A percentile compares a stretch with the other conserved stretches of the same genome.
phyloP scores from a whole-genome alignment of 2,888 invertebrate species.

The Lasioglossum malachurum region DNA sequence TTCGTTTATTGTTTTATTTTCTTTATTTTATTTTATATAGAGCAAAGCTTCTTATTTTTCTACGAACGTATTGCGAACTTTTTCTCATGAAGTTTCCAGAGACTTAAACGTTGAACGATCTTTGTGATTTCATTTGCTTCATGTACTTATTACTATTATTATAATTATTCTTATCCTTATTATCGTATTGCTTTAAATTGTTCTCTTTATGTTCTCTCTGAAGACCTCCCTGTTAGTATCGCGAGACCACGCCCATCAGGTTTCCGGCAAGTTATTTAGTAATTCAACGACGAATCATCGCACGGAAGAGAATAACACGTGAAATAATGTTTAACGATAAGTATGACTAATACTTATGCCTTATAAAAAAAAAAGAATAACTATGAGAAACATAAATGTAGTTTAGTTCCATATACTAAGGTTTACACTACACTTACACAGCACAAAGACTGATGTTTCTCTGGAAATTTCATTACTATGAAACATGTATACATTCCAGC shows the following conservation, averaged over 20 bases:
- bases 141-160: conserved; percentile 39
- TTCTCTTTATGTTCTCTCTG: neutral
- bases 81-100: conserved; percentile 57
- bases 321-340: conserved; percentile 21
- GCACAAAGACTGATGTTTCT: conserved; percentile 64
- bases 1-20: conserved; percentile 15
- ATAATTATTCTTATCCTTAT: conserved; percentile 22
- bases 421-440: conserved; percentile 43
- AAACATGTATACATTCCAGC: conserved; percentile 68
- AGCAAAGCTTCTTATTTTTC: conserved; percentile 56
- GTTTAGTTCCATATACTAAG: conserved; percentile 31
- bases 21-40: conserved; percentile 31
- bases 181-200: conserved; percentile 13
- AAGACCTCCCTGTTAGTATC: neutral
- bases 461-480: conserved; percentile 61
- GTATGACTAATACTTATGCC: conserved; percentile 31
- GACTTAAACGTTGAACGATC: conserved; percentile 52
- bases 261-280: conserved; percentile 19
- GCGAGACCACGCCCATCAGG: neutral
- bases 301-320: neutral
- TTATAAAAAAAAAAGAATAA: conserved; percentile 38
- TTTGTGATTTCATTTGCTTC: conserved; percentile 32
- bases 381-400: conserved; percentile 33
- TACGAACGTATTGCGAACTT: conserved; percentile 52
- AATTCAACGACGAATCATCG: conserved; percentile 10